phyloP scores from a whole-genome alignment of 1,140 invertebrate species.

The Myzus persicae region DNA sequence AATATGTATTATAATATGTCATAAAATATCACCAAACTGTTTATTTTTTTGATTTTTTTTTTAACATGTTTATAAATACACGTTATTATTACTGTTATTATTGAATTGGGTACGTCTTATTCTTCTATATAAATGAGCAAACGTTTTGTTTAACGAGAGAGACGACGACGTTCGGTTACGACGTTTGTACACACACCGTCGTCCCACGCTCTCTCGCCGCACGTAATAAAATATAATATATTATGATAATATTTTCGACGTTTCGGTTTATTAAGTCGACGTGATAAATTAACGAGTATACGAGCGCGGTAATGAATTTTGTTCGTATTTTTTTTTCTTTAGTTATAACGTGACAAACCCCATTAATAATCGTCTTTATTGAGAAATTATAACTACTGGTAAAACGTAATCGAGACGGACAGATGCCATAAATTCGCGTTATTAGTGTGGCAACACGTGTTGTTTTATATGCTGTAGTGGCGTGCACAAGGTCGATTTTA shows the following conservation, averaged over 20 bases:
- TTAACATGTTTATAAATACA: neutral
- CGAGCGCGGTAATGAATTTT: neutral
- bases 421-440: conserved; percentile 49
- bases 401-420: conserved; percentile 48
- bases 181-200: neutral
- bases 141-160: neutral
- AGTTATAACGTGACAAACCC: conserved; percentile 26
- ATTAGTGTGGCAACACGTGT: conserved; percentile 42
- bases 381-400: conserved; percentile 50
- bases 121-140: neutral
- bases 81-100: neutral
- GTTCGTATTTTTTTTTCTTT: conserved; percentile 19
- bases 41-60: neutral
- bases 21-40: neutral
- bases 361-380: conserved; percentile 40
- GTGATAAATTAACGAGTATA: conserved; percentile 34
- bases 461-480: neutral
- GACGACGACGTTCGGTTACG: neutral
- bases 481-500: conserved; percentile 17
- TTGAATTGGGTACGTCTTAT: neutral
- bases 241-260: conserved; percentile 28
- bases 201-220: neutral
- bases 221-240: conserved; percentile 25
- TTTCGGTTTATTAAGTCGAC: conserved; percentile 14
- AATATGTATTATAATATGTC: no score